Evolutionary conservation across 2,113 vertebrate species (phyloP), one percentile per base, ranked within the genome.

Genomic region (Clarias batrachus): DNA sequence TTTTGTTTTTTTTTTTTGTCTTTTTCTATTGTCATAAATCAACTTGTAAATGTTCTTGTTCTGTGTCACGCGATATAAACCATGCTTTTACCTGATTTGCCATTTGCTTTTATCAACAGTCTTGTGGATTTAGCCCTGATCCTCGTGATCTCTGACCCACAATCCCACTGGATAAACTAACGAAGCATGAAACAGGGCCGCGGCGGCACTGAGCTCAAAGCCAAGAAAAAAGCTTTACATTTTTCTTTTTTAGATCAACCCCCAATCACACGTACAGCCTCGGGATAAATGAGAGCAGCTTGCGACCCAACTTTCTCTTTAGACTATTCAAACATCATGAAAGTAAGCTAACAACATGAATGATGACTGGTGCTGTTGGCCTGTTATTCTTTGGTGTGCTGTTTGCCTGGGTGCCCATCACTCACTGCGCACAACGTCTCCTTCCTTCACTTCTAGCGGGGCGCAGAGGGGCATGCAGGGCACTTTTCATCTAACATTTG

Each of bases 91-190:
- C 52, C 25, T 56, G 76, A 12, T 19, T 17, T 57, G 57, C 11
- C 23, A 52, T 80, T 80, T 33, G 57, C 27, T 91, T 91, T 92
- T 91, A 85, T 85, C 68, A 86, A 89, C 89, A 90, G 89, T 89
- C 90, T 91, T 86, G 85, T 87, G 91, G 88, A 88, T 91, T 70
- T 89, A 87, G 90, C 86, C 86, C 85, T 90, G 91, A 85, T 92
- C 90, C 88, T 92, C 79, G 86, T 92, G 91, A 93, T 92, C 92
- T 90, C 86, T 93, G 90, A 93, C 90, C 90, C 65, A 70, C 57
- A 71, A 68, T 82, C 90, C 21, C 84, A 82, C 91, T 77, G 90
- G 89, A 92, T 93, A 92, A 93, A 93, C 91, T 89, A 91, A 93
- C 91, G 88, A 87, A 74, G 89, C 88, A 86, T 92, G 90, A 87